Conservation (phyloP, 2,113 vertebrate species). For the Collichthys lucidus region DNA sequence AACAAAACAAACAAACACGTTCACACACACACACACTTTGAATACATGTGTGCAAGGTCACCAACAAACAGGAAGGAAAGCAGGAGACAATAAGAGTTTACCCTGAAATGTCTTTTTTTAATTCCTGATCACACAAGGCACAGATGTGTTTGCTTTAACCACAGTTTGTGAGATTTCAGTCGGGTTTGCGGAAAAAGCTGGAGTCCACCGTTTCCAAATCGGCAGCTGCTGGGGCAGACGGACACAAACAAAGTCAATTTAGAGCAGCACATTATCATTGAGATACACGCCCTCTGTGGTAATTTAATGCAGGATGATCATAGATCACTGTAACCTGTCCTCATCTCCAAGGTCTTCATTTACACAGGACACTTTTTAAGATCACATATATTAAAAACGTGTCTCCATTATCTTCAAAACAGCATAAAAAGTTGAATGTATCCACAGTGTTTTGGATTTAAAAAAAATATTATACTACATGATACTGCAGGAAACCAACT, state of each 20-base stretch:
- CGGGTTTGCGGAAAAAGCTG: constrained; percentile 24
- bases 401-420: not conserved
- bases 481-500: not conserved
- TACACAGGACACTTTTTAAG: not conserved
- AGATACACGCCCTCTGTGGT: constrained; percentile 10
- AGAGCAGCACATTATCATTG: constrained; percentile 24
- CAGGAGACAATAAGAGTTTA: not conserved
- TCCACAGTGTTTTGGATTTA: not conserved
- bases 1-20: not conserved
- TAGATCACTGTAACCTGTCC: constrained; percentile 17
- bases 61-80: constrained; percentile 28
- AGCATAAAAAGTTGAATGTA: not conserved
- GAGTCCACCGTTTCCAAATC: constrained; percentile 18
- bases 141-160: constrained; percentile 53
- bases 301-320: constrained; percentile 22
- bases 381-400: not conserved
- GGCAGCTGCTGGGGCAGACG: constrained; percentile 36
- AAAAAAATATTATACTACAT: not conserved
- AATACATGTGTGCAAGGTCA: constrained; percentile 31
- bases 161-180: constrained; percentile 41
- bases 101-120: constrained; percentile 49
- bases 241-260: constrained; percentile 48
- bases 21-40: not conserved
- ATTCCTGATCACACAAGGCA: constrained; percentile 51
- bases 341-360: not conserved